Evolutionary conservation across 2,113 vertebrate genomes (phyloP).

Genomic region (Nematolebias whitei): DNA sequence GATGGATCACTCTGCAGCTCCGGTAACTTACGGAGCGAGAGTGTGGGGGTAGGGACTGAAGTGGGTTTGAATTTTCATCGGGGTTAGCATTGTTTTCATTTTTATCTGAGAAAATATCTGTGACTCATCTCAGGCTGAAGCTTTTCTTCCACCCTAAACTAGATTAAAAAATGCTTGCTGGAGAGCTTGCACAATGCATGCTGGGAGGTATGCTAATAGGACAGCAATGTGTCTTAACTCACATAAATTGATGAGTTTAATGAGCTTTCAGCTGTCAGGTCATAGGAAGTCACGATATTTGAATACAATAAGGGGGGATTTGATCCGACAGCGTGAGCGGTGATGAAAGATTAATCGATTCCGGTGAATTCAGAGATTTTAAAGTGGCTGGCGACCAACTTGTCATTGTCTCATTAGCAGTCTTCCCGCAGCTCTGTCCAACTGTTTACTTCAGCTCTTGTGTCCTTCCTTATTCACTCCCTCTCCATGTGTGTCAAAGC

Average conservation of each 20-base stretch:
- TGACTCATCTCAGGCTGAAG: conserved; percentile 47
- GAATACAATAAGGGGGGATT: neutral
- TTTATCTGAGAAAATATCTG: conserved; percentile 50
- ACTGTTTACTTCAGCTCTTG: conserved; percentile 15
- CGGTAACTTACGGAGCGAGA: conserved; percentile 23
- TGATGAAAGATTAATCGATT: conserved; percentile 8
- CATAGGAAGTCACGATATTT: conserved; percentile 3
- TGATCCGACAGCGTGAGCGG: conserved; percentile 3
- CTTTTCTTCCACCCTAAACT: conserved; percentile 1
- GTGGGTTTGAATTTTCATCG: conserved; percentile 43
- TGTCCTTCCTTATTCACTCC: conserved; percentile 6
- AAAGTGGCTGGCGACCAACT: conserved; percentile 13
- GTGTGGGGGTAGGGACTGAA: conserved; percentile 29
- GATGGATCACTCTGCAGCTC: conserved; percentile 16
- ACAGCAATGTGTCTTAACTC: conserved; percentile 19
- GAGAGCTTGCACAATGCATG: conserved; percentile 9
- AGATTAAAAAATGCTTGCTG: conserved; percentile 16
- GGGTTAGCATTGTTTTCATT: conserved; percentile 47
- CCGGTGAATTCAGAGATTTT: conserved; percentile 8
- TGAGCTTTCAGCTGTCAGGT: conserved; percentile 26
- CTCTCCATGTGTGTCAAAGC: conserved; percentile 8
- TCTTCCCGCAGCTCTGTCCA: conserved; percentile 11
- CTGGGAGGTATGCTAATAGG: conserved; percentile 32
- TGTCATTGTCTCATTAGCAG: conserved; percentile 14
- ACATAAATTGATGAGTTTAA: conserved; percentile 30